phyloP scores from a whole-genome alignment of 2,888 invertebrate genomes.

The Emmelina monodactyla region DNA sequence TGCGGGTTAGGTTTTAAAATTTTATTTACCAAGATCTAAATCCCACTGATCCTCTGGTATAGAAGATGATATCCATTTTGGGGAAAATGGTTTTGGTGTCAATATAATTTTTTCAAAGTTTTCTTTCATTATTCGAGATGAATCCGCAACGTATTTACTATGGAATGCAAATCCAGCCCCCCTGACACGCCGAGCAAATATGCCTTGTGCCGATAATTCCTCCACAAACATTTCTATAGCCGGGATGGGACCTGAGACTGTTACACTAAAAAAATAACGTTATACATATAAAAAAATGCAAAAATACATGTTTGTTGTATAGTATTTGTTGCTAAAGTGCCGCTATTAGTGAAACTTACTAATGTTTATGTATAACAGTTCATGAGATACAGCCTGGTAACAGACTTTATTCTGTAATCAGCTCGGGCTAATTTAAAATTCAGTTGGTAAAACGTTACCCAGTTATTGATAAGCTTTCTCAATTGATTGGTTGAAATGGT shows the following conservation, averaged over 20 bases:
- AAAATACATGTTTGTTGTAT: background rate
- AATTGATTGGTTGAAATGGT: no score
- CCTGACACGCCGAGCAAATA: conserved; percentile 86
- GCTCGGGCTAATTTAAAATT: no score
- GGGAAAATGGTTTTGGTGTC: conserved; percentile 77
- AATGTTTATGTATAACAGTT: background rate
- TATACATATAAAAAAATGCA: no score
- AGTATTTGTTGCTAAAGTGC: no score
- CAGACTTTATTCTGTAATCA: no score
- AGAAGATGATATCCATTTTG: conserved; percentile 92
- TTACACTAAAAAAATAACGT: no score
- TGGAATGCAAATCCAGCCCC: conserved; percentile 94
- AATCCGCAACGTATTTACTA: conserved; percentile 87
- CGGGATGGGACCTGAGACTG: conserved; percentile 86
- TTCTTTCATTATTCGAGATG: conserved; percentile 80
- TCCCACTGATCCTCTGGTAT: conserved; percentile 88
- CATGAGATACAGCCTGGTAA: no score
- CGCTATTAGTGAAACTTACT: no score
- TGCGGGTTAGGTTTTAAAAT: no score
- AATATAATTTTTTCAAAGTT: conserved; percentile 84
- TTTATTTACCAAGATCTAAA: conserved; percentile 43
- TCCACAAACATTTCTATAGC: conserved; percentile 74
- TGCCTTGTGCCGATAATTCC: conserved; percentile 74
- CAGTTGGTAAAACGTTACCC: no score
- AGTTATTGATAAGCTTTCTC: no score